A percentile compares a stretch with the other conserved stretches of the same genome.
These are phyloP conservation scores for Pomacea canaliculata DNA, from an alignment of 2,888 invertebrate species.

Conservation along the genomic window DNA sequence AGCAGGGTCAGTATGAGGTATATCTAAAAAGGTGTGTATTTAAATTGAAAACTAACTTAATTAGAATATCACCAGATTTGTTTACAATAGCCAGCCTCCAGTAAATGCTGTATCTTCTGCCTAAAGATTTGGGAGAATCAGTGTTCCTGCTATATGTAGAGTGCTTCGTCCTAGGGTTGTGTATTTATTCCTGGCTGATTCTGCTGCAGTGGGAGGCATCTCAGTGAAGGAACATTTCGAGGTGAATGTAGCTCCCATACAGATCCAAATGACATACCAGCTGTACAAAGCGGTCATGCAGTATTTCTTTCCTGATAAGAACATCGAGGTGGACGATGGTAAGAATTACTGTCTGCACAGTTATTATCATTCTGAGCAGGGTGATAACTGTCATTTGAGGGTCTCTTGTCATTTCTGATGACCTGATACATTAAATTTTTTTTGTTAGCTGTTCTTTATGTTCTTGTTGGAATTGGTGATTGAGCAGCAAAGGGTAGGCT, in stretches of 20 bases:
- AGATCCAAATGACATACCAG: constrained; percentile 87
- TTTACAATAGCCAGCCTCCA: too few species aligned
- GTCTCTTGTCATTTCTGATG: neutral
- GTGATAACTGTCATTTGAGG: too few species aligned
- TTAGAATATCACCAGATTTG: too few species aligned
- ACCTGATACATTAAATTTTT: neutral
- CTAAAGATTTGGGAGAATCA: too few species aligned
- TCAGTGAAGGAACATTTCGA: constrained; percentile 97
- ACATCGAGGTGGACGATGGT: constrained; percentile 58
- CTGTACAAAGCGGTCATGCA: constrained; percentile 97
- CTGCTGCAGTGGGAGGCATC: constrained; percentile 88
- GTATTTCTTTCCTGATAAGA: constrained; percentile 83
- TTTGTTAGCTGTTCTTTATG: neutral
- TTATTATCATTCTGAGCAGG: too few species aligned
- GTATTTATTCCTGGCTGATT: neutral
- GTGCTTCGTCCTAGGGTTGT: neutral
- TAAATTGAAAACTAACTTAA: too few species aligned
- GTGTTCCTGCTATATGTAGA: too few species aligned
- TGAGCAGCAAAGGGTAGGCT: too few species aligned
- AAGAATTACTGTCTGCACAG: neutral
- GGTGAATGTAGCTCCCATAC: constrained; percentile 95
- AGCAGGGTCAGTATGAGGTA: too few species aligned
- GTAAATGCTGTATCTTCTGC: too few species aligned
- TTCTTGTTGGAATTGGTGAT: too few species aligned
- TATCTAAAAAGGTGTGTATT: too few species aligned